phyloP scores from a whole-genome alignment of 2,888 invertebrate genomes.

The Ectobius pallidus region DNA sequence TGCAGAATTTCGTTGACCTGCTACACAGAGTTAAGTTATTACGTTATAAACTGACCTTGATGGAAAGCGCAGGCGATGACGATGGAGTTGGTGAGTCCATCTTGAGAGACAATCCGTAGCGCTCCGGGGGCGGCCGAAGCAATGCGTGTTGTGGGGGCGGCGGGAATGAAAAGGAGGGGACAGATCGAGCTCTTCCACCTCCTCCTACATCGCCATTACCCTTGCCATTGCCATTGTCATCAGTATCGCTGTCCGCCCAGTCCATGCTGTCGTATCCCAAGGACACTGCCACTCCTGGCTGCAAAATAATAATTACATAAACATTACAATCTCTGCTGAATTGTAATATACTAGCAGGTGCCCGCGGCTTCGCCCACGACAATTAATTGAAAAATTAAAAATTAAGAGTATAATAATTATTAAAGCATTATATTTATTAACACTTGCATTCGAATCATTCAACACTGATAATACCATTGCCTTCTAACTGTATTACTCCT shows the following conservation, averaged over 20 bases:
- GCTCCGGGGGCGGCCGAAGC: slow-evolving; percentile 8
- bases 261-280: slow-evolving; percentile 6
- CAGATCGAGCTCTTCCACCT: not conserved
- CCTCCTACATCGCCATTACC: not conserved
- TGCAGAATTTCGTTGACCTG: too few species aligned
- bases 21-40: too few species aligned
- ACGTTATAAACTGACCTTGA: slow-evolving; percentile 23
- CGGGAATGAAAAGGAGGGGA: not conserved
- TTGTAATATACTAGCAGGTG: too few species aligned
- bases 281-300: not conserved
- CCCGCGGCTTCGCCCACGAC: too few species aligned
- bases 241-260: slow-evolving; percentile 20
- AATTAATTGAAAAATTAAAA: too few species aligned
- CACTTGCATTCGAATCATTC: too few species aligned
- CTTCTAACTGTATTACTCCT: too few species aligned
- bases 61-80: slow-evolving; percentile 15
- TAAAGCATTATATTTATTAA: too few species aligned
- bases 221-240: not conserved
- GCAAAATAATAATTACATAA: too few species aligned
- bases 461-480: too few species aligned
- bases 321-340: too few species aligned
- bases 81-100: slow-evolving; percentile 24
- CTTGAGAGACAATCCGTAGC: slow-evolving; percentile 55
- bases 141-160: not conserved
- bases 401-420: too few species aligned